Evolutionary conservation across 92 coral and sea anemone genomes (phyloP), one percentile per base, ranked within the genome.

Genomic region (Muricea muricata): DNA sequence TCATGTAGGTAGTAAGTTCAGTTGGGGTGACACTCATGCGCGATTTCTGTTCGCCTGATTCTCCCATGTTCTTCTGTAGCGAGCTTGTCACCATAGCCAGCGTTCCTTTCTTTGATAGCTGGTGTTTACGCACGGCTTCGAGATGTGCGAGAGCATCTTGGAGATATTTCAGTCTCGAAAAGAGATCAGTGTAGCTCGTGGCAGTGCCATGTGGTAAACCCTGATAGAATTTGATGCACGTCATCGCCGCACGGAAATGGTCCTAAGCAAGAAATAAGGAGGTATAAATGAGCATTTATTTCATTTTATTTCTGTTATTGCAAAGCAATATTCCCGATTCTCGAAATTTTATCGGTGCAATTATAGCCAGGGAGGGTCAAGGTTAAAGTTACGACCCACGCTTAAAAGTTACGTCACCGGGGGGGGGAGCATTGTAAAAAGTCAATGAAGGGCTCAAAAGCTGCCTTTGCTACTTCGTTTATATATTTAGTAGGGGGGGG

Each of bases 201-300:
- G 91, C 94, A 6, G 88, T 46, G 0, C 92, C 88, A 3, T 94
- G 97, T n/a, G 98, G 91, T 18, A 78, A 87, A 10, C 98, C 97
- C 60, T 97, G 94, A 84, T 88, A 97, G 91, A 97, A 97, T 69
- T 91, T 93, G 61, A 94, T 97, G 45, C 99, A 97, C 7, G 99
- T 97, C 91, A 92, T 97, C 0, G 99, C 98, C 23, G 99, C 99
- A 25, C 99, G 97, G 81, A 97, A 97, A 78, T 84, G 85, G 74
- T 97, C 99, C 99, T 97, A 78, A 0, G 66, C 14, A 76, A 48
- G 45, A 75, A 65, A 82, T 23, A 50, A 13, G 26, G 29, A 34
- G 23, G 35, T 55, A 24, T 18, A n/a, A n/a, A n/a, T n/a, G n/a
- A n/a, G n/a, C n/a, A n/a, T n/a, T n/a, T n/a, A n/a, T n/a, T n/a